Percentiles rank a stretch among this genome's conserved stretches.
Conservation (phyloP, 2,797 vertebrate genomes). For the Chelon labrosus region DNA sequence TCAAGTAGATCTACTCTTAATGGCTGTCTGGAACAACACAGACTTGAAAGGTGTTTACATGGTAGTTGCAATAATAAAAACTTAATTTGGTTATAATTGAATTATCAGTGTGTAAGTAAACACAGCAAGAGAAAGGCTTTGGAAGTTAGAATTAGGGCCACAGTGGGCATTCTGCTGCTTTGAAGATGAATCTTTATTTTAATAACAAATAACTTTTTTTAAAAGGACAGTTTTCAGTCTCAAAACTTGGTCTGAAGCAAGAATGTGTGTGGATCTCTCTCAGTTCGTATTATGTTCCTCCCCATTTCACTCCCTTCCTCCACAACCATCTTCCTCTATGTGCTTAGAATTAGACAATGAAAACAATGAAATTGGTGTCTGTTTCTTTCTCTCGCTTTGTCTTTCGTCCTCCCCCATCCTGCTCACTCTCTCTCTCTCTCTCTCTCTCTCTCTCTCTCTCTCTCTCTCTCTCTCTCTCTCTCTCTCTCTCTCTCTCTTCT, state of each 20-base stretch:
- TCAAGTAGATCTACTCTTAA: too few species aligned
- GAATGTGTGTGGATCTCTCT: constrained; percentile 69
- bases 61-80: constrained; percentile 28
- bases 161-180: constrained; percentile 32
- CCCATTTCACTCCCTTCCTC: constrained; percentile 32
- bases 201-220: background rate
- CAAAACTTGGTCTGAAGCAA: constrained; percentile 37
- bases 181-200: constrained; percentile 27
- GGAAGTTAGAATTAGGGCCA: constrained; percentile 8
- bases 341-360: constrained; percentile 81
- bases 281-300: constrained; percentile 64
- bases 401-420: constrained; percentile 60
- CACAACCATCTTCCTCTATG: constrained; percentile 60
- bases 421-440: constrained; percentile 55
- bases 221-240: constrained; percentile 25
- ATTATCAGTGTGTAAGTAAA: constrained; percentile 49
- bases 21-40: too few species aligned
- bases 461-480: constrained; percentile 76
- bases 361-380: constrained; percentile 84
- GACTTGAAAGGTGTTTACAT: too few species aligned
- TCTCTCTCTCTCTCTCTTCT: constrained; percentile 55
- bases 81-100: constrained; percentile 35
- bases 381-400: constrained; percentile 73
- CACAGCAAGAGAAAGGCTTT: constrained; percentile 15
- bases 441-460: constrained; percentile 68